Evolutionary conservation across 2,888 invertebrate genomes (phyloP).

Genomic region (Cosmorhoe ocellata): DNA sequence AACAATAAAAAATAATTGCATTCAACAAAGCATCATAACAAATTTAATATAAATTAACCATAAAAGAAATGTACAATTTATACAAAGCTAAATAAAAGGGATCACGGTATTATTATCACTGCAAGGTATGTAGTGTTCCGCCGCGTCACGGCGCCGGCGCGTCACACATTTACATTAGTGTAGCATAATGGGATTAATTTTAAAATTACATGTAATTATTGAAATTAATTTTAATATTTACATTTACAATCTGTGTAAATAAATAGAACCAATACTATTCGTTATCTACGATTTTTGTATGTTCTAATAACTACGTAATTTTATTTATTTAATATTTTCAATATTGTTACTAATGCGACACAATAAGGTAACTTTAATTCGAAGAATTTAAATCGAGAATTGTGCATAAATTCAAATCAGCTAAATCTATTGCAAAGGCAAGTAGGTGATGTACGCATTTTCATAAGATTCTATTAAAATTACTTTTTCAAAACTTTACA

Average conservation of each 20-base stretch:
- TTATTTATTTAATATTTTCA: constrained; percentile 35
- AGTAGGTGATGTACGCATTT: constrained; percentile 73
- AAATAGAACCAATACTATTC: constrained; percentile 31
- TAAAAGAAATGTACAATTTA: constrained; percentile 80
- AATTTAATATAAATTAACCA: constrained; percentile 81
- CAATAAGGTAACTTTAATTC: constrained; percentile 68
- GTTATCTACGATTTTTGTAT: constrained; percentile 29
- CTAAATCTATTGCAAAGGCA: constrained; percentile 74
- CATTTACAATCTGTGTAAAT: constrained; percentile 27
- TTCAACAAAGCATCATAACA: constrained; percentile 80
- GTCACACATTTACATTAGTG: constrained; percentile 29
- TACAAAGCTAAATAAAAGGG: constrained; percentile 75
- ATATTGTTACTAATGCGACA: constrained; percentile 49
- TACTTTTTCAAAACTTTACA: constrained; percentile 53
- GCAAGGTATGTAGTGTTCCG: constrained; percentile 47
- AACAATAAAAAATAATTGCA: constrained; percentile 83
- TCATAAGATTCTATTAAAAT: constrained; percentile 39
- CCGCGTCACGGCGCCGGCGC: constrained; percentile 35
- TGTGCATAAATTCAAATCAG: constrained; percentile 69
- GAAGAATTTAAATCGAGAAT: constrained; percentile 56
- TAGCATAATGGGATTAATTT: constrained; percentile 33
- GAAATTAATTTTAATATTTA: constrained; percentile 45
- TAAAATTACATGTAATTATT: constrained; percentile 44
- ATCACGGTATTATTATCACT: constrained; percentile 77
- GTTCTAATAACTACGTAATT: constrained; percentile 30